Percentiles rank a stretch among this genome's conserved stretches.
phyloP scores from a whole-genome alignment of 2,888 invertebrate species.

The Melolontha melolontha region DNA sequence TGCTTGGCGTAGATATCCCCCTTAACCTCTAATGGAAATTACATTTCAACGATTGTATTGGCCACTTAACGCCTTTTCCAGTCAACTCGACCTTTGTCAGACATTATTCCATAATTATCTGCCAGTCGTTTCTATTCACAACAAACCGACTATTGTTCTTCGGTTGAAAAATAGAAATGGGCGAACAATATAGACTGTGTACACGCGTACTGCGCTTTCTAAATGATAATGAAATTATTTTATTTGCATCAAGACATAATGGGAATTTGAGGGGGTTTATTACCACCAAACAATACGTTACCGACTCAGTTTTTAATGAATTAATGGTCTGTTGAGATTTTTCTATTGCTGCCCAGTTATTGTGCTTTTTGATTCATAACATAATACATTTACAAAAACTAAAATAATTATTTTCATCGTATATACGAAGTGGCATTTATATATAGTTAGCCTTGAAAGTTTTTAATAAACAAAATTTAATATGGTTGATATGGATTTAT shows the following conservation, averaged over 20 bases:
- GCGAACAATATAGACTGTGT: constrained; percentile 26
- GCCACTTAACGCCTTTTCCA: constrained; percentile 50
- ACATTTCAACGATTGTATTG: constrained; percentile 39
- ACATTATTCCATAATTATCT: constrained; percentile 42
- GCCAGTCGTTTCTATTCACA: constrained; percentile 11
- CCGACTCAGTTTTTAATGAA: too few relatives aligned
- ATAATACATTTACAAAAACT: constrained; percentile 5
- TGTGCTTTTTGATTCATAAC: constrained; percentile 4
- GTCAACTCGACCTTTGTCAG: constrained; percentile 44
- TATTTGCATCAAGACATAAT: constrained; percentile 50
- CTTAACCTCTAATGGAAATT: constrained; percentile 9
- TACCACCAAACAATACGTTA: constrained; percentile 3
- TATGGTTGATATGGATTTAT: too few relatives aligned
- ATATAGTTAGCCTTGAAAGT: too few relatives aligned
- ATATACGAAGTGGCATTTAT: too few relatives aligned
- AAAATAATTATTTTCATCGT: neutral
- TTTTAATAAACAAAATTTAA: too few relatives aligned
- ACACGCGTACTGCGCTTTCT: constrained; percentile 45
- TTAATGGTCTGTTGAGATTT: neutral
- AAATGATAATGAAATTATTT: constrained; percentile 50
- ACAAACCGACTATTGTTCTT: constrained; percentile 25
- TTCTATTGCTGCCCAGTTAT: neutral
- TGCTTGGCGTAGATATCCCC: too few relatives aligned
- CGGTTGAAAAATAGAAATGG: constrained; percentile 41
- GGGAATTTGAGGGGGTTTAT: constrained; percentile 48